A percentile compares a stretch with the other conserved stretches of the same genome.
These are phyloP conservation scores for Chironomus tepperi DNA, from an alignment of 1,140 invertebrate species.

Conservation along the genomic window DNA sequence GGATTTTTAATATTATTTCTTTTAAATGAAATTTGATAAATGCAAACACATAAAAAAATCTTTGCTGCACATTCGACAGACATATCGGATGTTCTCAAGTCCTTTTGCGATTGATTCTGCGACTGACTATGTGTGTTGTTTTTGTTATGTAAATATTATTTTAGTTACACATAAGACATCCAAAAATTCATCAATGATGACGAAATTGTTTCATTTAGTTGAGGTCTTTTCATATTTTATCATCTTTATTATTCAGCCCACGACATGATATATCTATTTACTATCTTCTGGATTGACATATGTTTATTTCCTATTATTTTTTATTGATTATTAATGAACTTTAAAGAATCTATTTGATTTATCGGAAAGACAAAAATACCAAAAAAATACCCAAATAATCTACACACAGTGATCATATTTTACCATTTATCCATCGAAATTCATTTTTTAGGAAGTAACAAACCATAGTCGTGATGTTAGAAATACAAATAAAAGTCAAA, in stretches of 20 bases:
- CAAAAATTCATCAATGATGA: neutral
- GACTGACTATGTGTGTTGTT: neutral
- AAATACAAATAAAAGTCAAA: conserved; percentile 17
- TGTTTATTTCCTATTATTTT: neutral
- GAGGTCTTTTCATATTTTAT: neutral
- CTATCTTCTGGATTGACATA: neutral
- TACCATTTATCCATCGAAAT: neutral
- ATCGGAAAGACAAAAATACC: neutral
- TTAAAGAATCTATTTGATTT: neutral
- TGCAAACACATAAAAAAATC: too few species aligned
- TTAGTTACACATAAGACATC: conserved; percentile 1
- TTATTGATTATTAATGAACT: conserved; percentile 15
- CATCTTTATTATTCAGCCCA: neutral
- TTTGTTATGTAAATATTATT: neutral
- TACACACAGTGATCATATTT: conserved; percentile 15
- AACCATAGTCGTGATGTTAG: conserved; percentile 16
- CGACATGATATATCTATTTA: neutral
- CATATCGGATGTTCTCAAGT: neutral
- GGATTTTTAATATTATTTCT: neutral
- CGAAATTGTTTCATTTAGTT: neutral
- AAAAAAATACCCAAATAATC: neutral
- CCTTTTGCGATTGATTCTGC: neutral
- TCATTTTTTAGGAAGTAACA: conserved; percentile 16
- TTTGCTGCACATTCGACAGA: too few species aligned
- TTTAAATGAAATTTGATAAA: neutral